phyloP scores from a whole-genome alignment of 2,888 invertebrate genomes.

The Melinaea menophilus region DNA sequence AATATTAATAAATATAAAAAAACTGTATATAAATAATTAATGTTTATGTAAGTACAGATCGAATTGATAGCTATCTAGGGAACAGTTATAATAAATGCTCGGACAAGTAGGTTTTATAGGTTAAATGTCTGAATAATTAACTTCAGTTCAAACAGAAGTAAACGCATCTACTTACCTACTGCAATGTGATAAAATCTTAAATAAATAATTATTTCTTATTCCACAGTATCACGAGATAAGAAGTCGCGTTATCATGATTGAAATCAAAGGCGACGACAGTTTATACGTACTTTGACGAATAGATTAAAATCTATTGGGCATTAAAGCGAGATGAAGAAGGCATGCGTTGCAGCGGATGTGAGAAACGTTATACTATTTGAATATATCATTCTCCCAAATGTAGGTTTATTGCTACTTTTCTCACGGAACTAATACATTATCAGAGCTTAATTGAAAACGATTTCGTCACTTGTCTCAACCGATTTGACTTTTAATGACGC shows the following conservation, averaged over 20 bases:
- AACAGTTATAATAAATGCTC: background rate
- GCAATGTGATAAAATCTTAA: constrained; percentile 27
- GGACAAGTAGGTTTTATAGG: background rate
- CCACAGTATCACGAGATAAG: constrained; percentile 42
- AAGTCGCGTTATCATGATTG: constrained; percentile 49
- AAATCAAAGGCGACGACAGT: constrained; percentile 59
- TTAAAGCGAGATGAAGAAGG: constrained; percentile 60
- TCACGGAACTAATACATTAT: constrained; percentile 76
- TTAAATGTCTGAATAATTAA: constrained; percentile 3
- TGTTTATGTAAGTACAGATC: too few species aligned
- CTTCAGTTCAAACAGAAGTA: background rate
- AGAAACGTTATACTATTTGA: constrained; percentile 71
- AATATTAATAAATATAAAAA: too few species aligned
- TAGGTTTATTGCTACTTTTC: constrained; percentile 78
- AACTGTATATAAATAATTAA: too few species aligned
- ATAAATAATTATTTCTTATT: constrained; percentile 34
- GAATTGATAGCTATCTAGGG: background rate
- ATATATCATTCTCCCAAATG: constrained; percentile 74
- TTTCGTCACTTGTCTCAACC: constrained; percentile 69
- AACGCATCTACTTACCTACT: constrained; percentile 10
- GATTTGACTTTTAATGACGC: constrained; percentile 54
- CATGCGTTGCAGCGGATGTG: constrained; percentile 71
- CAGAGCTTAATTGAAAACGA: constrained; percentile 71
- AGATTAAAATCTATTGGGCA: constrained; percentile 64
- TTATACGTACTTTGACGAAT: constrained; percentile 68